phyloP scores from a whole-genome alignment of 2,797 vertebrate species.

The Esox masquinongy region DNA sequence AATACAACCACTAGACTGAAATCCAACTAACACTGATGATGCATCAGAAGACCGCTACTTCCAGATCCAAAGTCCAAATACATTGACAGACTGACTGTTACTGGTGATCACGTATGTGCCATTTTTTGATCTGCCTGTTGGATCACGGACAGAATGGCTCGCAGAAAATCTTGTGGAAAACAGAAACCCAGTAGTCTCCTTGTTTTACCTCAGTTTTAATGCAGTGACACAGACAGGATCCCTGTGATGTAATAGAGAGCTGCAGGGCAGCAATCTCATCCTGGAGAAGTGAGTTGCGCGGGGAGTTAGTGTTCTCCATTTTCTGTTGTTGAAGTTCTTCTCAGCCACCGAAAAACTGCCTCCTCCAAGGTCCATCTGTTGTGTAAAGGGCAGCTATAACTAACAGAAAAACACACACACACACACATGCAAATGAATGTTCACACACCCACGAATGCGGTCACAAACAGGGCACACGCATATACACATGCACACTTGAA shows the following conservation, averaged over 20 bases:
- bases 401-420: background rate
- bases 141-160: background rate
- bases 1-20: background rate
- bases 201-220: background rate
- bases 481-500: background rate
- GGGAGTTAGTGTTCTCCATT: background rate
- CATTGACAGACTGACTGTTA: background rate
- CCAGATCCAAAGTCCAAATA: background rate
- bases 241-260: background rate
- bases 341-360: background rate
- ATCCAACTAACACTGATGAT: background rate
- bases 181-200: background rate
- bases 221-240: background rate
- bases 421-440: background rate
- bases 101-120: background rate
- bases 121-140: background rate
- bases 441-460: too few relatives aligned
- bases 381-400: background rate
- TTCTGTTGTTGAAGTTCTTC: background rate
- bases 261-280: background rate
- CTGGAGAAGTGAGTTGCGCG: background rate
- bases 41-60: background rate
- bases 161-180: background rate
- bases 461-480: too few relatives aligned
- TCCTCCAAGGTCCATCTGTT: conserved; percentile 1